These are phyloP conservation scores for Perizoma flavofasciatum DNA, from an alignment of 2,888 invertebrate species.

Conservation along the genomic window DNA sequence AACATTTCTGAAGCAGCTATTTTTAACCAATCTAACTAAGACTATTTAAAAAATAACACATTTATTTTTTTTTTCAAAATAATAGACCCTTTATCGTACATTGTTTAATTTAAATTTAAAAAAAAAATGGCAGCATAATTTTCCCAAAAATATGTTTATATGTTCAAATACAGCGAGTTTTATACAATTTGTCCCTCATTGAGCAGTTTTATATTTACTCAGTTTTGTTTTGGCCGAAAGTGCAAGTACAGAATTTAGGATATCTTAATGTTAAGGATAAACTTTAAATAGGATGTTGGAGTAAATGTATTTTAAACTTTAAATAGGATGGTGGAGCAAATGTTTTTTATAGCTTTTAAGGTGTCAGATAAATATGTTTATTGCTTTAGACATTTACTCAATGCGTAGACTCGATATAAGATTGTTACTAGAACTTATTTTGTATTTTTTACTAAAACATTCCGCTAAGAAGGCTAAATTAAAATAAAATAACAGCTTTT, in stretches of 20 bases:
- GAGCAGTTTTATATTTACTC: too few relatives aligned
- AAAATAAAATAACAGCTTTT: not conserved
- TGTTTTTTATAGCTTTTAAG: not conserved
- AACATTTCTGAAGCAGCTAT: too few relatives aligned
- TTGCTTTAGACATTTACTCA: slow-evolving; percentile 14
- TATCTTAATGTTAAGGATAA: not conserved
- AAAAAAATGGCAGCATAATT: too few relatives aligned
- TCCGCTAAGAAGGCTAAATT: slow-evolving; percentile 53
- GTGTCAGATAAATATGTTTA: slow-evolving; percentile 18
- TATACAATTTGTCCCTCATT: too few relatives aligned
- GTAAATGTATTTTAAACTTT: not conserved
- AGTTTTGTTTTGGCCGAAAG: slow-evolving; percentile 45
- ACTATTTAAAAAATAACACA: too few relatives aligned
- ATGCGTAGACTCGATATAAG: not conserved
- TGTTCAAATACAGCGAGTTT: too few relatives aligned
- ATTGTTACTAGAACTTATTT: slow-evolving; percentile 7
- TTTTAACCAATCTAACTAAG: too few relatives aligned
- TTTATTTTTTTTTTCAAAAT: too few relatives aligned
- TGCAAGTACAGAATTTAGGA: slow-evolving; percentile 43
- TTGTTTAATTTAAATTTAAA: too few relatives aligned
- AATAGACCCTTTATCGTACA: too few relatives aligned
- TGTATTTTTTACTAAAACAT: slow-evolving; percentile 55
- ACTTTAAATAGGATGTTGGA: slow-evolving; percentile 1
- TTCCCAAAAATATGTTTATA: too few relatives aligned
- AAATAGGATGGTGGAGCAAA: not conserved